Evolutionary conservation across 2,113 vertebrate species (phyloP), one percentile per base, ranked within the genome.

Genomic region (Upupa epops): DNA sequence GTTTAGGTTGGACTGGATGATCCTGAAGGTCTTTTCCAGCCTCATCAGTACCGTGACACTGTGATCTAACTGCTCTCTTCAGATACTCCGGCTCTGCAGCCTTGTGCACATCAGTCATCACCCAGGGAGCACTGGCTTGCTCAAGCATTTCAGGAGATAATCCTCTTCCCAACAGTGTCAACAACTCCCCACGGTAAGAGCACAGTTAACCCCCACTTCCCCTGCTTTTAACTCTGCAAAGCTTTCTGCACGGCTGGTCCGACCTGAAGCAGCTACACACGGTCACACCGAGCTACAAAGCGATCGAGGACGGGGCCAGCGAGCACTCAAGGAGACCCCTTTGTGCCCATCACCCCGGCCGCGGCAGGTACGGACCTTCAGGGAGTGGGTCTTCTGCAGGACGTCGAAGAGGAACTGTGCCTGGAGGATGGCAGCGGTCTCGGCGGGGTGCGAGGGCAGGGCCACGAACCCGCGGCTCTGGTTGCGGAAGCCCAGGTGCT

Each of bases 371-470:
- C 77, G 16, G 49, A 99, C 99, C 98, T 99, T 99, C 31, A 99
- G 97, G 2, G 99, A 99, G 64, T 98, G 71, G 0, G 99, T 99
- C 94, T 99, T 99, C 97, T 99, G 99, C 65, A 99, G 95, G 89
- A 99, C 93, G 15, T 99, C 99, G 31, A 99, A 99, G 60, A 99
- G 98, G 90, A 99, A 99, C 96, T 99, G 99, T 18, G 99, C 97
- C 95, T 99, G 98, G 11, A 99, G 98, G 87, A 99, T 97, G 20
- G 98, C 91, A 5, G 97, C 85, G 0, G 98, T 99, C 91, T 99
- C 99, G 0, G 98, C 98, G 0, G 99, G 99, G 90, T 99, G 99
- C 46, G 99, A 99, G 17, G 99, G 98, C 92, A 99, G 97, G 4
- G 99, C 99, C 92, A 99, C 97, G 88, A 99, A 99, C 49, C 99